Conservation (phyloP, 1,140 invertebrate species). For the Cherax destructor region DNA sequence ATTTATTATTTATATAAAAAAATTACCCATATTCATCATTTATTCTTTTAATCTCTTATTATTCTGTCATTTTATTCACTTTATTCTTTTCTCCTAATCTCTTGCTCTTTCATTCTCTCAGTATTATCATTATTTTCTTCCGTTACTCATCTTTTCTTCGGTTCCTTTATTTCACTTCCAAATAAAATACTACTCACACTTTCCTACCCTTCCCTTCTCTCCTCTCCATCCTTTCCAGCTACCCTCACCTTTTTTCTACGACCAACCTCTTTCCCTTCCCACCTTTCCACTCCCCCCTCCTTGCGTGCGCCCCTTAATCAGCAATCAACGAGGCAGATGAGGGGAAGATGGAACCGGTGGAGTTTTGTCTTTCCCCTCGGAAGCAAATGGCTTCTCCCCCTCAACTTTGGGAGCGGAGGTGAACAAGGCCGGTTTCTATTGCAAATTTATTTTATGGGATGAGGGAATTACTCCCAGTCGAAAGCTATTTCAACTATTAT, state of each 20-base stretch:
- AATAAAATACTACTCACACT: background rate
- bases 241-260: background rate
- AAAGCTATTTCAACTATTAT: no score
- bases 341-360: background rate
- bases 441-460: background rate
- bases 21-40: no score
- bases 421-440: background rate
- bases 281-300: background rate
- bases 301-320: background rate
- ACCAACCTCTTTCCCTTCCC: background rate
- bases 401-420: background rate
- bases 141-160: background rate
- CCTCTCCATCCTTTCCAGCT: background rate
- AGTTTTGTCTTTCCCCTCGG: background rate
- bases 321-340: background rate
- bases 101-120: background rate
- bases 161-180: no score
- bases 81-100: background rate
- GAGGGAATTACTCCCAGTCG: no score
- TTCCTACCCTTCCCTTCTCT: background rate
- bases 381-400: background rate
- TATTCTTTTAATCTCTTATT: no score
- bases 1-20: no score
- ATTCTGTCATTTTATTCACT: no score
- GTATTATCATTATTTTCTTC: no score